A percentile compares a stretch with the other conserved stretches of the same genome.
These are phyloP conservation scores for Neoascia interrupta DNA, from an alignment of 2,888 invertebrate genomes.

Conservation along the genomic window DNA sequence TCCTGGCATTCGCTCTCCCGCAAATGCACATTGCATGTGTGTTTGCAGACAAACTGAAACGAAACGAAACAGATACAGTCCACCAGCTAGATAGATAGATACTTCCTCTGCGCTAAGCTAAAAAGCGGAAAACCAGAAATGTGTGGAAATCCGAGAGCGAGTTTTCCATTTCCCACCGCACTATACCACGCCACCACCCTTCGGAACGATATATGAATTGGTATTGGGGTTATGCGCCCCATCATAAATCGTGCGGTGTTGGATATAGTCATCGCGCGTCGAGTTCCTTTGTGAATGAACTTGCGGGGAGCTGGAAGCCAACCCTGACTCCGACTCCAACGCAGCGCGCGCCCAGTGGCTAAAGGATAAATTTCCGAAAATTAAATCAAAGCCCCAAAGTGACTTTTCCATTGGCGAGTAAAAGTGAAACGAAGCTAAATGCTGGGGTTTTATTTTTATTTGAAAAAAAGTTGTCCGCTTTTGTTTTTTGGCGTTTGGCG, in stretches of 20 bases:
- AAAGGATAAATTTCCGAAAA: slow-evolving; percentile 51
- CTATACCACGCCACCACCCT: not conserved
- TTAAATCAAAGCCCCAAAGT: slow-evolving; percentile 64
- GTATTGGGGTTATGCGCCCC: slow-evolving; percentile 67
- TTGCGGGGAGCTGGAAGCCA: slow-evolving; percentile 1
- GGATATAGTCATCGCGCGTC: slow-evolving; percentile 66
- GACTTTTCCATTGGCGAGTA: slow-evolving; percentile 35
- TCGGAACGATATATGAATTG: slow-evolving; percentile 58
- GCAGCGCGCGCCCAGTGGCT: not conserved
- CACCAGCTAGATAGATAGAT: slow-evolving; percentile 4
- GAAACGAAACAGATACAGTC: not conserved
- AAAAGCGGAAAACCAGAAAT: slow-evolving; percentile 68
- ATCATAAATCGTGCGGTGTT: slow-evolving; percentile 62
- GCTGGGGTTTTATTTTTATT: slow-evolving; percentile 29
- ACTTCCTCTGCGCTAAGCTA: slow-evolving; percentile 63
- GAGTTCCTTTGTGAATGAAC: slow-evolving; percentile 58
- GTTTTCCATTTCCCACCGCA: slow-evolving; percentile 46
- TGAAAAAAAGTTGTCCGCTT: too few species aligned
- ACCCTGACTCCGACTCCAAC: not conserved
- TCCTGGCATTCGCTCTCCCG: slow-evolving; percentile 57
- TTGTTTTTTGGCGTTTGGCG: slow-evolving; percentile 2
- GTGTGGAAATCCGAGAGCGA: slow-evolving; percentile 67
- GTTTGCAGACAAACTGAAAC: slow-evolving; percentile 9
- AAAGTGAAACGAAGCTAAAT: slow-evolving; percentile 38
- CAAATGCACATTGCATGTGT: slow-evolving; percentile 48